phyloP scores from a whole-genome alignment of 2,113 vertebrate species.

The Prietella phreatophila region DNA sequence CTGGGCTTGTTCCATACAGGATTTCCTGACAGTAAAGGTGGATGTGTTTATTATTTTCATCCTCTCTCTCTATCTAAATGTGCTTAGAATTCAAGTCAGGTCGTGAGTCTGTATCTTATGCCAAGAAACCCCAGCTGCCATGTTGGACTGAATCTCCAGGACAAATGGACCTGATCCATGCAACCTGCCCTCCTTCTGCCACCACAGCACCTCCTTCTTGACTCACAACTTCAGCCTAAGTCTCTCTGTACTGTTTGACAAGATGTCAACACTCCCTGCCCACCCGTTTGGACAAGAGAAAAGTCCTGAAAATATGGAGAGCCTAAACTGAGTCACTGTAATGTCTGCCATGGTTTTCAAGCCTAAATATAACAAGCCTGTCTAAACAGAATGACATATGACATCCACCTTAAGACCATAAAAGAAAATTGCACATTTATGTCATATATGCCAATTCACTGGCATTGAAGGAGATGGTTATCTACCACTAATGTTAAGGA shows the following conservation, averaged over 20 bases:
- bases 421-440: background rate
- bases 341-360: background rate
- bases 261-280: background rate
- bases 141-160: background rate
- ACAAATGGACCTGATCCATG: constrained; percentile 22
- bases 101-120: background rate
- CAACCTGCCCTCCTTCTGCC: constrained; percentile 1
- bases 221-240: background rate
- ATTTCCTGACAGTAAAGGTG: constrained; percentile 8
- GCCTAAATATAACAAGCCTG: background rate
- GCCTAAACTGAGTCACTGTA: background rate
- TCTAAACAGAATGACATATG: background rate
- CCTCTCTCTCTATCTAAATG: background rate
- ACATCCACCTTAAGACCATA: background rate
- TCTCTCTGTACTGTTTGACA: background rate
- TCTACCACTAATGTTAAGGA: too few relatives aligned
- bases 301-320: background rate
- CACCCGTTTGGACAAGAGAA: background rate
- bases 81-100: background rate
- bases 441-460: background rate
- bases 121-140: constrained; percentile 1
- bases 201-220: background rate
- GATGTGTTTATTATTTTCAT: background rate
- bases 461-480: too few relatives aligned
- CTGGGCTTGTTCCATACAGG: background rate